A percentile compares a stretch with the other conserved stretches of the same genome.
These are phyloP conservation scores for Drosophila vallismaia DNA, from an alignment of 2,888 invertebrate genomes.

Conservation along the genomic window DNA sequence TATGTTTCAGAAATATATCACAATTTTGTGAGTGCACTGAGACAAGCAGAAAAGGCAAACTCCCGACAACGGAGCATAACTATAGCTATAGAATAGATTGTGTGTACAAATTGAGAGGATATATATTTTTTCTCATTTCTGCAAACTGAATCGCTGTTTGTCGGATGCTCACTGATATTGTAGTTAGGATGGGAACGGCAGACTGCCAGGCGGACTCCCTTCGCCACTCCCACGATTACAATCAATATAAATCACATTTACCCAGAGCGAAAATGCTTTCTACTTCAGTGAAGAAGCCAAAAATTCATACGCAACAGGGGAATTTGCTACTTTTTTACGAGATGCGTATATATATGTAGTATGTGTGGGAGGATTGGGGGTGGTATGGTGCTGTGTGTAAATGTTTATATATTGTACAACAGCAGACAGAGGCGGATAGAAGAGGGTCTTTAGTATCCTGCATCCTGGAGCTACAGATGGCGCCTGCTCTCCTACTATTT, in stretches of 20 bases:
- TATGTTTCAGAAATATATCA: neutral
- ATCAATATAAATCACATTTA: conserved; percentile 82
- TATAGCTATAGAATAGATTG: conserved; percentile 43
- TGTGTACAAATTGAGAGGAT: conserved; percentile 46
- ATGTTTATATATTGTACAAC: conserved; percentile 53
- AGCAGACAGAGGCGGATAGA: conserved; percentile 29
- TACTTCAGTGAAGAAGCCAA: conserved; percentile 74
- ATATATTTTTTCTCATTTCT: conserved; percentile 44
- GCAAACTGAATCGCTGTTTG: conserved; percentile 56
- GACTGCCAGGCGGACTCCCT: conserved; percentile 14
- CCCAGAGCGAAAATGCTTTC: conserved; percentile 80
- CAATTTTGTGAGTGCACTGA: neutral
- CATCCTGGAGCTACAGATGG: conserved; percentile 29
- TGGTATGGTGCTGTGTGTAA: conserved; percentile 23
- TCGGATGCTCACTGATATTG: conserved; percentile 62
- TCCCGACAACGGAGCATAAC: conserved; percentile 34
- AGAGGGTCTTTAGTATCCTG: conserved; percentile 3
- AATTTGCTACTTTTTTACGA: conserved; percentile 62
- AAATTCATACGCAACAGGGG: conserved; percentile 81
- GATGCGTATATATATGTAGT: conserved; percentile 26
- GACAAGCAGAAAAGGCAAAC: neutral
- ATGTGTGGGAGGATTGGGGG: neutral
- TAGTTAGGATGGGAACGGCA: conserved; percentile 45
- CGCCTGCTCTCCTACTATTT: conserved; percentile 39
- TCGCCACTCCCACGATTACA: conserved; percentile 76